A percentile compares a stretch with the other conserved stretches of the same genome.
Conservation (phyloP, 2,113 vertebrate genomes). For the Rhinolophus sinicus region DNA sequence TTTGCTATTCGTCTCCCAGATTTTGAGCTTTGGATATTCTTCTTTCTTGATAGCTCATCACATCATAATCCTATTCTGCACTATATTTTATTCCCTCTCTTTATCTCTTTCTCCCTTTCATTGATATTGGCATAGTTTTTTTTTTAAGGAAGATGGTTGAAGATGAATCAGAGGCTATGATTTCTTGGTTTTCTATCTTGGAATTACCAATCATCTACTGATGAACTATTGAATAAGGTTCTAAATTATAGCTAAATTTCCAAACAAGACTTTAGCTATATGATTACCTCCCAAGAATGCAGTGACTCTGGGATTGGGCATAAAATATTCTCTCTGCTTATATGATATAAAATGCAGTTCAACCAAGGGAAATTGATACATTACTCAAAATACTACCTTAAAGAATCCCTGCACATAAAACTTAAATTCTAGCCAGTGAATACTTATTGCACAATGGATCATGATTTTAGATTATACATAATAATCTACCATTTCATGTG, state of each 20-base stretch:
- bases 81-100: neutral
- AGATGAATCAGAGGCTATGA: neutral
- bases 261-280: neutral
- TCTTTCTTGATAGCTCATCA: neutral
- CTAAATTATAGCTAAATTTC: neutral
- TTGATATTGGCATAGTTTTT: neutral
- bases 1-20: neutral
- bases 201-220: neutral
- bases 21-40: neutral
- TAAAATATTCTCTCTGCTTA: neutral
- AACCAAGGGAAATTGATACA: neutral
- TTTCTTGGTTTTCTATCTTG: neutral
- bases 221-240: neutral
- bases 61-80: neutral
- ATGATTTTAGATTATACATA: neutral
- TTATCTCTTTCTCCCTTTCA: neutral
- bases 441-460: neutral
- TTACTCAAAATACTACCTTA: neutral
- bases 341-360: neutral
- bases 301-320: neutral
- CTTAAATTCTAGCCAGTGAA: neutral
- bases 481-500: neutral
- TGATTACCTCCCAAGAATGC: neutral
- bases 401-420: neutral
- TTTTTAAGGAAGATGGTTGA: neutral